Base-by-base conservation (phyloP, 2,888 invertebrate species). In the Cordilura impudica region DNA sequence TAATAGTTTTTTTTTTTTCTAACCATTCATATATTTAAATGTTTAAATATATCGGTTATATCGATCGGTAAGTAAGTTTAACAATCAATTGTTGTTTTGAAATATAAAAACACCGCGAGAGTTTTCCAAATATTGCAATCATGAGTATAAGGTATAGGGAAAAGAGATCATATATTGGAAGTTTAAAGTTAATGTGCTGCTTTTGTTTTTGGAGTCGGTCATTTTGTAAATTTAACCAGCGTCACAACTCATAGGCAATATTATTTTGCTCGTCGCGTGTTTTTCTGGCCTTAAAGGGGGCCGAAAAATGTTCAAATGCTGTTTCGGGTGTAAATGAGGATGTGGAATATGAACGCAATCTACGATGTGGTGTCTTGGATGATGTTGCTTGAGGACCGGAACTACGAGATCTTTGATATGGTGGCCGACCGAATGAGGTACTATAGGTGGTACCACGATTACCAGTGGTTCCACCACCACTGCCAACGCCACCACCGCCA, bases 231-330 rank as follows among this genome's bases (percentile, higher is more conserved):
- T 72, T 67, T 82, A 78, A 78, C 87, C 87, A 86, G 84, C 87
- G 89, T 90, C 89, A 90, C 89, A 90, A 89, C 83, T 90, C 89
- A 81, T 89, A 90, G 3, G 88, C 89, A 45, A 89, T 87, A 78
- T 89, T 89, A 75, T 89, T 89, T 84, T 89, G 84, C 82, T 89
- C 88, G 82, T 89, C 89, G 77, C 89, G 88, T 65, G 87, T 87
- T 81, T 87, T 88, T 53, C 89, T 86, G 66, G 89, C 84, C 74
- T 87, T 88, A 77, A 88, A 89, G 49, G 87, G 85, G 31, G 88
- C 88, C 73, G 88, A 88, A 71, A 88, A 86, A 70, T 87, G 88
- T 81, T 88, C 86, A 72, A 86, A 88, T 39, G 86, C 87, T 1
- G 82, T 87, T 39, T 87, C 86, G 29, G 84, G 86, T 47, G 86